These are phyloP conservation scores for Laterallus jamaicensis DNA, from an alignment of 2,113 vertebrate genomes.

Conservation along the genomic window DNA sequence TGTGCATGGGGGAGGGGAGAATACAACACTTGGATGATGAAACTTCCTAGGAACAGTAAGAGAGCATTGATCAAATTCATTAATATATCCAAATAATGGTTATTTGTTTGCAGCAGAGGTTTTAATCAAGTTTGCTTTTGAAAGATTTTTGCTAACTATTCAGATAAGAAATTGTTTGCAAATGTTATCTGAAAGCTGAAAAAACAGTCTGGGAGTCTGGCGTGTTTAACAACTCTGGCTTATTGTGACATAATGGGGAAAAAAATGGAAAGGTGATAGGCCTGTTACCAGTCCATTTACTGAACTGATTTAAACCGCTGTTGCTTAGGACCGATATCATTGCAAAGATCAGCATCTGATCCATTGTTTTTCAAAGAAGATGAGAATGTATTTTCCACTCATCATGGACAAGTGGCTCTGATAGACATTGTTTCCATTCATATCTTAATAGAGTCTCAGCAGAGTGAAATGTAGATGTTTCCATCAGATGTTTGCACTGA, in stretches of 20 bases:
- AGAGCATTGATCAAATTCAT: neutral
- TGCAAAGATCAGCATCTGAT: neutral
- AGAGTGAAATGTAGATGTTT: conserved; percentile 47
- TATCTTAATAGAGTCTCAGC: conserved; percentile 29
- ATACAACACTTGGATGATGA: neutral
- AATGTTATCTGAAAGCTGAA: neutral
- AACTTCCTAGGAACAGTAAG: neutral
- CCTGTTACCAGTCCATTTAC: neutral
- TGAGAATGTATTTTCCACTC: conserved; percentile 55
- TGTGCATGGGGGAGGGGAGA: accelerated
- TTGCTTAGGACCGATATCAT: neutral
- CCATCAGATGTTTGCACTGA: conserved; percentile 73
- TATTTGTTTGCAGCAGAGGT: neutral
- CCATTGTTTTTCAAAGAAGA: neutral
- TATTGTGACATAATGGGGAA: neutral
- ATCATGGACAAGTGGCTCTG: neutral
- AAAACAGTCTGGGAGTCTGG: neutral
- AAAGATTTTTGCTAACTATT: neutral
- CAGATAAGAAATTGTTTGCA: neutral
- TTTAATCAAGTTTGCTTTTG: neutral
- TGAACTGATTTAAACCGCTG: conserved; percentile 36
- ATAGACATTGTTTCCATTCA: conserved; percentile 19
- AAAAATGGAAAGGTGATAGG: conserved; percentile 20
- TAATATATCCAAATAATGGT: neutral
- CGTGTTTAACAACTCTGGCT: neutral